Percentiles rank a stretch among this genome's conserved stretches.
Conservation (phyloP, 2,113 vertebrate genomes). For the Barbus barbus region DNA sequence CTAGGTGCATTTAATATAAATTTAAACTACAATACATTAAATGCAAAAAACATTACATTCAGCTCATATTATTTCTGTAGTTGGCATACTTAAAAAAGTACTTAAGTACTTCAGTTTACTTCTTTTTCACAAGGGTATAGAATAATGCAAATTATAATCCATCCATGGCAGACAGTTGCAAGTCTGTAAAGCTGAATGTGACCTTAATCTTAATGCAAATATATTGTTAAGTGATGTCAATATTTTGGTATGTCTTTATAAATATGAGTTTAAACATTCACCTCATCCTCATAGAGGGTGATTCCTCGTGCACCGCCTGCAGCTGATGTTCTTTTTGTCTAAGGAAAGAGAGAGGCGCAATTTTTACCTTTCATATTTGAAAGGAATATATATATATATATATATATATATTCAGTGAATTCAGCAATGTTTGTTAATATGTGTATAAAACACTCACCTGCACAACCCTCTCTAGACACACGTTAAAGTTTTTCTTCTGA, state of each 20-base stretch:
- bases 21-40: too few species aligned
- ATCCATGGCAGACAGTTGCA: not conserved
- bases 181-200: not conserved
- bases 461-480: conserved; percentile 92
- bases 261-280: conserved; percentile 60
- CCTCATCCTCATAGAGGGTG: conserved; percentile 95
- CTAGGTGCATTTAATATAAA: too few species aligned
- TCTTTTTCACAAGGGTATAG: not conserved
- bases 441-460: conserved; percentile 75
- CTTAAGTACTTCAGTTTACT: too few species aligned
- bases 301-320: conserved; percentile 87
- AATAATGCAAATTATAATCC: not conserved
- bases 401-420: too few species aligned
- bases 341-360: conserved; percentile 16
- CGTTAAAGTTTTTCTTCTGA: conserved; percentile 94
- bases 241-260: not conserved
- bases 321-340: conserved; percentile 89
- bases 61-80: too few species aligned
- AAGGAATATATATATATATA: not conserved
- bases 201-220: not conserved
- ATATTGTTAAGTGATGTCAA: not conserved
- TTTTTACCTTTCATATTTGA: not conserved
- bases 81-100: too few species aligned
- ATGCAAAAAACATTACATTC: too few species aligned
- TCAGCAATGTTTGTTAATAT: not conserved